phyloP scores from a whole-genome alignment of 2,797 vertebrate genomes.

The Oophaga sylvatica region DNA sequence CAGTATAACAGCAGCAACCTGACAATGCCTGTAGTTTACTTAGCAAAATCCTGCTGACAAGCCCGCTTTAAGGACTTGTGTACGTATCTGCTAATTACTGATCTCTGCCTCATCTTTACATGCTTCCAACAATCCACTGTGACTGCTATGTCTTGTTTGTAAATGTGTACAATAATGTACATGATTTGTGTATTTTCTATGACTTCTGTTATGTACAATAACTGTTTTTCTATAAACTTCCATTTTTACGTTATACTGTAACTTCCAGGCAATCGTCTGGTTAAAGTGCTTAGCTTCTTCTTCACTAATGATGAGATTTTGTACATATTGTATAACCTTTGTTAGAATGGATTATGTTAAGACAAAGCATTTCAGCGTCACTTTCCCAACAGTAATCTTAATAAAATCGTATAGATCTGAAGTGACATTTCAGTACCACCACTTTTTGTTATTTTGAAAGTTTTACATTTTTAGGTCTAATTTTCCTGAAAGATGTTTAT shows the following conservation, averaged over 20 bases:
- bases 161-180: conserved; percentile 19
- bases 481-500: neutral
- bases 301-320: neutral
- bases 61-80: too few species aligned
- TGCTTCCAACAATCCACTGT: neutral
- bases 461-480: neutral
- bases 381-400: neutral
- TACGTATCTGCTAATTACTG: neutral
- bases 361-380: neutral
- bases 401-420: neutral
- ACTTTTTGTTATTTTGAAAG: neutral
- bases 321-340: conserved; percentile 8
- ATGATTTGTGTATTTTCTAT: conserved; percentile 1
- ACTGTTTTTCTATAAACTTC: neutral
- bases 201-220: neutral
- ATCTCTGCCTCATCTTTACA: neutral
- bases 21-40: too few species aligned
- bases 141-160: neutral
- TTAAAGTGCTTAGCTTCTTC: neutral
- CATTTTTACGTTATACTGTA: neutral
- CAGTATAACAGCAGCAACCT: too few species aligned
- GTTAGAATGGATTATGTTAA: neutral
- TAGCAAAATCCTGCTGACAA: too few species aligned
- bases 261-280: neutral
- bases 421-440: neutral